Conservation (phyloP, 1,140 invertebrate genomes). For the Cardiocondyla obscurior region DNA sequence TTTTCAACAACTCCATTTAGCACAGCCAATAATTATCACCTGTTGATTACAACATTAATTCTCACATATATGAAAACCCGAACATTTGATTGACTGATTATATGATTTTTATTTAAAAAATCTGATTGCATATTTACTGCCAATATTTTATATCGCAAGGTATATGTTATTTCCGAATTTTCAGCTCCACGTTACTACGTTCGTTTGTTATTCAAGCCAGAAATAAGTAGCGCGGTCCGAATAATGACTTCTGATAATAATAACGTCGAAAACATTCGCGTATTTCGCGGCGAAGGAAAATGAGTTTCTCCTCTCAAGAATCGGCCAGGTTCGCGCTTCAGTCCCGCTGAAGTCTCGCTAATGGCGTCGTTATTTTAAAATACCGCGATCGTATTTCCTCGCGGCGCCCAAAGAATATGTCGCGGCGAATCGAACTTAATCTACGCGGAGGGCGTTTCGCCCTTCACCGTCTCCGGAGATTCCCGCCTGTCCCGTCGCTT, state of each 20-base stretch:
- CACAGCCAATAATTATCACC: constrained; percentile 36
- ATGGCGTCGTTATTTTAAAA: constrained; percentile 82
- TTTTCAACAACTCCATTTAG: constrained; percentile 35
- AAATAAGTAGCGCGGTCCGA: constrained; percentile 17
- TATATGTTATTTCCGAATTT: not conserved
- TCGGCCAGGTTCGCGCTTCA: constrained; percentile 24
- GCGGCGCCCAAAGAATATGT: constrained; percentile 67
- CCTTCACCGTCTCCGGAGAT: constrained; percentile 2
- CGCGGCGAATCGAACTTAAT: constrained; percentile 80
- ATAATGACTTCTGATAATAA: constrained; percentile 24
- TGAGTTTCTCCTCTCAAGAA: constrained; percentile 47
- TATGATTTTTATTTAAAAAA: not conserved
- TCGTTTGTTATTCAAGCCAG: not conserved
- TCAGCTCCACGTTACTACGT: not conserved
- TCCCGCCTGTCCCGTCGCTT: constrained; percentile 22
- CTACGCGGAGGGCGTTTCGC: constrained; percentile 72
- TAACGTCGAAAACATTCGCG: constrained; percentile 5
- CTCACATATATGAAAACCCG: not conserved
- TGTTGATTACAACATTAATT: constrained; percentile 41
- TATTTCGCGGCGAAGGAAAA: constrained; percentile 3
- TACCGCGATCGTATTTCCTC: constrained; percentile 80
- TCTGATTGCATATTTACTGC: not conserved
- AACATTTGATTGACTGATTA: not conserved
- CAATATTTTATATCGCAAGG: not conserved
- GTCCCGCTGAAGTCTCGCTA: constrained; percentile 71